Evolutionary conservation across 2,113 vertebrate genomes (phyloP).

Genomic region (Epinephelus cyanopodus): DNA sequence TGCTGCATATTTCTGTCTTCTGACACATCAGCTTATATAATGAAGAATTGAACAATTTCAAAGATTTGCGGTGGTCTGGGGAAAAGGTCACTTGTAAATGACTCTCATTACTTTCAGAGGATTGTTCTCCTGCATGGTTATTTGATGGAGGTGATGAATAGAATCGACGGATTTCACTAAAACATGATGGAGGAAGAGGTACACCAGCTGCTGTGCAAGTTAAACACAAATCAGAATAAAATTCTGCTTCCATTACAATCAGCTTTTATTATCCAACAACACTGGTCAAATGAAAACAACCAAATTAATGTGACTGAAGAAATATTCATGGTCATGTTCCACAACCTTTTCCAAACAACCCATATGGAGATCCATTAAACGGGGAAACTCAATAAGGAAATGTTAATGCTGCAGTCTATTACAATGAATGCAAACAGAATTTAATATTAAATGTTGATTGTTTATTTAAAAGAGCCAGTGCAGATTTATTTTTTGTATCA

Average conservation of each 20-base stretch:
- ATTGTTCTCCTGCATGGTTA: background rate
- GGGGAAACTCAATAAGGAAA: conserved; percentile 27
- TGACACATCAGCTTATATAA: conserved; percentile 23
- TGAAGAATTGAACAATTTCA: conserved; percentile 34
- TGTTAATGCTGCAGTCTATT: conserved; percentile 11
- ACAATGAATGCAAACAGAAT: background rate
- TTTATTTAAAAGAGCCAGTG: background rate
- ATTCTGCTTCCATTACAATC: conserved; percentile 1
- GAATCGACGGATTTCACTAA: background rate
- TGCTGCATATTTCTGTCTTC: conserved; percentile 18
- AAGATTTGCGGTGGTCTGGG: conserved; percentile 10
- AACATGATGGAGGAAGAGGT: background rate
- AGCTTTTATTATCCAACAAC: conserved; percentile 9
- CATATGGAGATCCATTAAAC: background rate
- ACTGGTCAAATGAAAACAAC: background rate
- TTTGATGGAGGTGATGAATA: conserved; percentile 10
- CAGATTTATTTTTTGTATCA: background rate
- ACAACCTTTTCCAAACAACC: conserved; percentile 19
- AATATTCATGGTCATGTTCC: conserved; percentile 6
- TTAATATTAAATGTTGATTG: background rate
- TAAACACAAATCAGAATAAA: conserved; percentile 26
- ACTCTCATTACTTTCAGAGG: conserved; percentile 9
- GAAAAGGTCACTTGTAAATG: conserved; percentile 48
- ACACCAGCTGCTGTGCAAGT: background rate
- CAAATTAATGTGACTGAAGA: background rate